Conservation (phyloP, 1,140 invertebrate genomes). For the Odontomachus brunneus region DNA sequence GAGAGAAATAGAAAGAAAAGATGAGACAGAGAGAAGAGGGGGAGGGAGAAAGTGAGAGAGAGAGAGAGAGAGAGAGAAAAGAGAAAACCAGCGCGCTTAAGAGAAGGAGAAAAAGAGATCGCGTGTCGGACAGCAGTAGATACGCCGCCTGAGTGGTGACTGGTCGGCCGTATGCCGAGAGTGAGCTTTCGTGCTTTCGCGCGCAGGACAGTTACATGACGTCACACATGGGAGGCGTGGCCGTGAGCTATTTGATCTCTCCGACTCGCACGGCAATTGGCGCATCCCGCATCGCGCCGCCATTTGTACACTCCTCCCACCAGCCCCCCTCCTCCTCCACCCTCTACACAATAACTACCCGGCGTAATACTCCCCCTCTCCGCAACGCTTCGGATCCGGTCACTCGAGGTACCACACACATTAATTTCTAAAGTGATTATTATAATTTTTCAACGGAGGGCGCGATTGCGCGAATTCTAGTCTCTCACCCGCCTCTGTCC, state of each 20-base stretch:
- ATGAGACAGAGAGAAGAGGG: background rate
- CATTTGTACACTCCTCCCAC: conserved; percentile 76
- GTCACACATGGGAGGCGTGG: conserved; percentile 76
- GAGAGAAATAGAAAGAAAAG: no score
- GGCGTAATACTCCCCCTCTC: conserved; percentile 4
- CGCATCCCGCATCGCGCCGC: conserved; percentile 52
- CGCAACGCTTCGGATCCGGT: conserved; percentile 37
- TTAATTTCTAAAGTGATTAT: conserved; percentile 83
- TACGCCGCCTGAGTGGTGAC: conserved; percentile 81
- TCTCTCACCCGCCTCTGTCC: conserved; percentile 49
- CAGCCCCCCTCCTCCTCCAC: conserved; percentile 38
- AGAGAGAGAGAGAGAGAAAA: conserved; percentile 1
- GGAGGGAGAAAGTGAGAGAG: background rate
- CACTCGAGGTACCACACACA: conserved; percentile 69
- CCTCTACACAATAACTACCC: no score
- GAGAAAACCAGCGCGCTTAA: background rate
- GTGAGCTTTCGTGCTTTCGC: conserved; percentile 14
- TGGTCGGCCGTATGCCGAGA: conserved; percentile 73
- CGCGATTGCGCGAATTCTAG: conserved; percentile 33
- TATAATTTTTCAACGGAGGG: conserved; percentile 77
- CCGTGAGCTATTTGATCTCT: conserved; percentile 65
- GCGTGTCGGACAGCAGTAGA: conserved; percentile 68
- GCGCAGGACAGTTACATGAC: conserved; percentile 71
- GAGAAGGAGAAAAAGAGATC: conserved; percentile 47
- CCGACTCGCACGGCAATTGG: conserved; percentile 72